Evolutionary conservation across 37 sponge, comb jelly and placozoan species (phyloP), one percentile per base, ranked within the genome.

Genomic region (Dysidea cf. avara): DNA sequence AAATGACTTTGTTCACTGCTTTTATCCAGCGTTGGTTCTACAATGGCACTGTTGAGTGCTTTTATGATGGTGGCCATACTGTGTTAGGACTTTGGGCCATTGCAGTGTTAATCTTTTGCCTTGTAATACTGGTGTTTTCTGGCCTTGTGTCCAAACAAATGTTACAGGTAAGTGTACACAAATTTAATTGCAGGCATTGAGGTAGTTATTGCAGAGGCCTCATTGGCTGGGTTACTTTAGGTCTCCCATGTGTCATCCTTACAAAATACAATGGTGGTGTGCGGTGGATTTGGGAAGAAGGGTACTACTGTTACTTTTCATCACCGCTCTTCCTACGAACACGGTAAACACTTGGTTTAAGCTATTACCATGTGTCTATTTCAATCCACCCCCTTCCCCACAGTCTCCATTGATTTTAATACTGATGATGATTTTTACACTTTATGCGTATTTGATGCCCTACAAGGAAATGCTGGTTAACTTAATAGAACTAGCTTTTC

Each of bases 61-160:
- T 88, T 74, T n/a, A n/a, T n/a, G 73, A 72, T 60, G 88, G 84
- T 24, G 59, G 83, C 7, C 88, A 88, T 61, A 36, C 51, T 47
- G 71, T 68, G 22, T 79, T 88, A 0, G 83, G 52, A 22, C 30
- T 82, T 3, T 59, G 74, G 60, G 78, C 79, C 54, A 78, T 88
- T 4, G 33, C 67, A 22, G 63, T 71, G 9, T 60, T 88, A 38
- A 3, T 72, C 20, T 29, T 78, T 12, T 31, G 46, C 61, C 0
- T 82, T 5, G 50, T 31, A 7, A n/a, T 59, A 18, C 72, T 78
- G 38, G 73, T 72, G 6, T 34, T 73, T 36, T 25, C 35, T 1
- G 39, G 32, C 32, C 61, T n/a, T 21, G 24, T 46, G 13, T 74
- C 2, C 6, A 21, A 22, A 48, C n/a, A 25, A 39, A 54, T 16